A percentile compares a stretch with the other conserved stretches of the same genome.
These are phyloP conservation scores for Discoglossus pictus DNA, from an alignment of 2,797 vertebrate genomes.

Conservation along the genomic window DNA sequence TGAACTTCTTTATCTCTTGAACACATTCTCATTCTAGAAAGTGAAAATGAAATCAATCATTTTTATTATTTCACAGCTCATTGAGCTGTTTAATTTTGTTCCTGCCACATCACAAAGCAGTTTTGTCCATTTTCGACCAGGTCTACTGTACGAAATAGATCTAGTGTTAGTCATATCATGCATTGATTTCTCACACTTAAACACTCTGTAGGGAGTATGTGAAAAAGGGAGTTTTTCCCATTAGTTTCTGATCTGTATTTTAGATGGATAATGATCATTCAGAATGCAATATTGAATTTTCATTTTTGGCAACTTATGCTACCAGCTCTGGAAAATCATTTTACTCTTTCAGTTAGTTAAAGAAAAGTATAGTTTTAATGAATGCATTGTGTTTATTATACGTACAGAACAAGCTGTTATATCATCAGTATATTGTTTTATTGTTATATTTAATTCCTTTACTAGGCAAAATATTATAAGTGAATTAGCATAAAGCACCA, in stretches of 20 bases:
- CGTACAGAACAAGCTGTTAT: too few relatives aligned
- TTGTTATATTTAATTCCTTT: too few relatives aligned
- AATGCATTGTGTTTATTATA: too few relatives aligned
- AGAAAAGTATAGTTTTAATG: too few relatives aligned
- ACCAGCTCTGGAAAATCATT: too few relatives aligned
- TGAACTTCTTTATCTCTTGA: not conserved
- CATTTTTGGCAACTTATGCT: slow-evolving; percentile 1
- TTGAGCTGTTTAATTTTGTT: not conserved
- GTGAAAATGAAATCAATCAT: slow-evolving; percentile 8
- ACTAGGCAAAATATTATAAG: too few relatives aligned
- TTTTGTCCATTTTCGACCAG: not conserved
- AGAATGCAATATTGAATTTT: slow-evolving; percentile 6
- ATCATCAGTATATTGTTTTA: too few relatives aligned
- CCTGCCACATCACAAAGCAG: not conserved
- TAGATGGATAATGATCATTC: slow-evolving; percentile 1
- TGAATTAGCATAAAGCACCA: too few relatives aligned
- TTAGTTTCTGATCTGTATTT: not conserved
- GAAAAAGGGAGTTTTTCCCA: too few relatives aligned
- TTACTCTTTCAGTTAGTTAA: too few relatives aligned
- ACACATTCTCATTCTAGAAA: not conserved
- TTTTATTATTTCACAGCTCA: slow-evolving; percentile 1
- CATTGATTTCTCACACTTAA: slow-evolving; percentile 1
- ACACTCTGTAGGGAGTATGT: not conserved
- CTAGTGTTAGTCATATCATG: slow-evolving; percentile 6
- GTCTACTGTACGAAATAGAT: not conserved